phyloP scores from a whole-genome alignment of 2,797 vertebrate species.

The Myiotriccus ornatus region DNA sequence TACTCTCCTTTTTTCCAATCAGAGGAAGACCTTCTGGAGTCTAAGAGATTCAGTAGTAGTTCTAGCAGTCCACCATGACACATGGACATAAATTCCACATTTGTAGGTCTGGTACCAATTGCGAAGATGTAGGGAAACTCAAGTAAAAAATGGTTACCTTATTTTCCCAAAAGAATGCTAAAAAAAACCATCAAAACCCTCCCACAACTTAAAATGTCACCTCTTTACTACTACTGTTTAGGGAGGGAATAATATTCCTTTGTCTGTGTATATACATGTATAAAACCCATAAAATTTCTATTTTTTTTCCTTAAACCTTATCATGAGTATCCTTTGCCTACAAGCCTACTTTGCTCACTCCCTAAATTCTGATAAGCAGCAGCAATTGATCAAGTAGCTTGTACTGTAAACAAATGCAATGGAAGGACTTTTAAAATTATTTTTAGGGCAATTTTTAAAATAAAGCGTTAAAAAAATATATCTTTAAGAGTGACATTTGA shows the following conservation, averaged over 20 bases:
- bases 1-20: not conserved
- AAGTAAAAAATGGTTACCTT: not conserved
- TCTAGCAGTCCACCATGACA: not conserved
- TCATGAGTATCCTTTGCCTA: not conserved
- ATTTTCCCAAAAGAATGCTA: not conserved
- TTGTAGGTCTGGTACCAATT: not conserved
- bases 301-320: not conserved
- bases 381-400: not conserved
- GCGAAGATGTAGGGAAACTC: not conserved
- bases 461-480: not conserved
- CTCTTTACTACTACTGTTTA: not conserved
- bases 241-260: not conserved
- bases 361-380: slow-evolving; percentile 1
- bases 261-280: not conserved
- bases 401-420: not conserved
- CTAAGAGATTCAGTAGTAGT: not conserved
- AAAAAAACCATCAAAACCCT: not conserved
- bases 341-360: not conserved
- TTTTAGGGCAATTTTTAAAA: not conserved
- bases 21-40: not conserved
- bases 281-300: not conserved
- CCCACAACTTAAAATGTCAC: not conserved
- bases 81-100: not conserved
- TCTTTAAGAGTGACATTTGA: not conserved
- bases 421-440: not conserved